These are phyloP conservation scores for Cygnus atratus DNA, from an alignment of 2,113 vertebrate species.

Conservation along the genomic window DNA sequence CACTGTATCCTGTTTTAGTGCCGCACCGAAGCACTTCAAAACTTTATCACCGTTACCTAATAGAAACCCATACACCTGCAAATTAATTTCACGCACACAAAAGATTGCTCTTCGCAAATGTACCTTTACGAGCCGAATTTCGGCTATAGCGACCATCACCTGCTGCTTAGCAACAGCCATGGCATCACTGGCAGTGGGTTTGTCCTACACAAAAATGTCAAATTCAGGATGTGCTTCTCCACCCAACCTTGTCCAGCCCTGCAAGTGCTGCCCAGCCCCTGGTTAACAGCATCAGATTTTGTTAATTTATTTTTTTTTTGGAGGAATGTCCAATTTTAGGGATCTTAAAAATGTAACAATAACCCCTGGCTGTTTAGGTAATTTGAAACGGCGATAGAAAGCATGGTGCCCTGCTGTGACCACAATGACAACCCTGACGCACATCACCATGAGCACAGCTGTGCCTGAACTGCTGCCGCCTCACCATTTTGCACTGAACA, in stretches of 20 bases:
- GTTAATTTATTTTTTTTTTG: neutral
- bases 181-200: conserved; percentile 18
- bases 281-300: neutral
- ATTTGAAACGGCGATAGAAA: neutral
- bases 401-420: accelerated
- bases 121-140: conserved; percentile 53
- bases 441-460: accelerated
- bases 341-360: neutral
- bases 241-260: neutral
- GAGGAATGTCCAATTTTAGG: neutral
- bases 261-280: neutral
- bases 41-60: conserved; percentile 64
- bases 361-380: neutral
- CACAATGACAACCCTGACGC: accelerated
- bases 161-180: conserved; percentile 76
- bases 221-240: neutral
- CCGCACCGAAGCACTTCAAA: conserved; percentile 45
- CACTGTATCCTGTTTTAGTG: conserved; percentile 17
- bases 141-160: conserved; percentile 39
- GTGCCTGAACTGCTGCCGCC: neutral
- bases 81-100: conserved; percentile 61
- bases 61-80: conserved; percentile 54
- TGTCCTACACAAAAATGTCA: conserved; percentile 36
- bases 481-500: neutral
- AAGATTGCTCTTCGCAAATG: conserved; percentile 55